These are phyloP conservation scores for Phoebastria nigripes DNA, from an alignment of 2,797 vertebrate genomes.

Conservation along the genomic window DNA sequence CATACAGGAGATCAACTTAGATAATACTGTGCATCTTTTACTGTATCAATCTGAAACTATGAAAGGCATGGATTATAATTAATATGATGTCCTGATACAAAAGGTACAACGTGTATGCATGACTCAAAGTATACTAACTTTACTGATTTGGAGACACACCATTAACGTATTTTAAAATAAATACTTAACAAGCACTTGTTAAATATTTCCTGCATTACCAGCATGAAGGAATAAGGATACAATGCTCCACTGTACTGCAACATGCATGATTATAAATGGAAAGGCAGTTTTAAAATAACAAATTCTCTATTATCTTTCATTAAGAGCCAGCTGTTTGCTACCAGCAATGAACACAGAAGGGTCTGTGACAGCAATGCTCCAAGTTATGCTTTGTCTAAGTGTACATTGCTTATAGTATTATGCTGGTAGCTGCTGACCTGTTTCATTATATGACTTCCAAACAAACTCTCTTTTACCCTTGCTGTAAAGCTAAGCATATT, in stretches of 20 bases:
- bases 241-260: conserved; percentile 15
- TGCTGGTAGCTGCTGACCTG: neutral
- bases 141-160: neutral
- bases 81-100: neutral
- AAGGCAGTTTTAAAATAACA: conserved; percentile 45
- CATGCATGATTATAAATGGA: neutral
- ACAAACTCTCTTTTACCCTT: neutral
- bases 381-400: neutral
- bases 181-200: neutral
- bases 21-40: neutral
- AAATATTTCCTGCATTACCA: neutral
- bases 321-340: conserved; percentile 33
- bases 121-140: neutral
- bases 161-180: neutral
- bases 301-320: conserved; percentile 10
- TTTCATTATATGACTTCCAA: conserved; percentile 1
- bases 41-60: neutral
- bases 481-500: neutral
- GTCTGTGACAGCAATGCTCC: neutral
- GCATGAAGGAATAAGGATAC: neutral
- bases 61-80: neutral
- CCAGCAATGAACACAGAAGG: neutral
- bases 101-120: neutral
- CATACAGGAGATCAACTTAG: neutral
- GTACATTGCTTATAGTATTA: neutral